Conservation (phyloP, 2,888 invertebrate genomes). For the Agrypnus murinus region DNA sequence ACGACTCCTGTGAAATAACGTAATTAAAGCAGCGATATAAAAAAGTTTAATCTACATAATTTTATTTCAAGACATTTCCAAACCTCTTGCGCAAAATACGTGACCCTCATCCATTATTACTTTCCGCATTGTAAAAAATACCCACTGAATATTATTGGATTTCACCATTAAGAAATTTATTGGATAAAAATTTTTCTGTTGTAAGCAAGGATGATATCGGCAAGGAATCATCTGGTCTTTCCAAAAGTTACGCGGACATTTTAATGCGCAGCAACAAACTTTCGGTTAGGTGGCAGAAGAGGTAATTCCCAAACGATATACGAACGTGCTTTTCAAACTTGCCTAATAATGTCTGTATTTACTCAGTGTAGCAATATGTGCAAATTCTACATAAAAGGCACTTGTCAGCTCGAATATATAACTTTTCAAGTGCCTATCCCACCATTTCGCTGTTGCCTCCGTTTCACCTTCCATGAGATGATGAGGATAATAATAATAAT, state of each 20-base stretch:
- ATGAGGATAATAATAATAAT: too few relatives aligned
- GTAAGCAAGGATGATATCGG: background rate
- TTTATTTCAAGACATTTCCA: conserved; percentile 44
- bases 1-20: conserved; percentile 46
- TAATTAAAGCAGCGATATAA: conserved; percentile 44
- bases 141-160: conserved; percentile 40
- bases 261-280: conserved; percentile 1
- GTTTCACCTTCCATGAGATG: too few relatives aligned
- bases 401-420: conserved; percentile 15
- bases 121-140: conserved; percentile 23
- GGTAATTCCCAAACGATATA: conserved; percentile 7
- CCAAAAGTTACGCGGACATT: background rate
- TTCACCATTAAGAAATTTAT: conserved; percentile 34
- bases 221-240: background rate
- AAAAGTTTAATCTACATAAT: conserved; percentile 47
- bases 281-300: background rate
- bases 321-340: background rate
- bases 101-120: conserved; percentile 41
- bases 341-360: conserved; percentile 11
- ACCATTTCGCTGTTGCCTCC: background rate
- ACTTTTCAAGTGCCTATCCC: conserved; percentile 2
- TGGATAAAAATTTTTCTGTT: conserved; percentile 28
- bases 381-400: conserved; percentile 1
- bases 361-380: conserved; percentile 5
- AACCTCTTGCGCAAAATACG: conserved; percentile 42